Conservation (phyloP, 2,797 vertebrate species). For the Hipposideros larvatus region DNA sequence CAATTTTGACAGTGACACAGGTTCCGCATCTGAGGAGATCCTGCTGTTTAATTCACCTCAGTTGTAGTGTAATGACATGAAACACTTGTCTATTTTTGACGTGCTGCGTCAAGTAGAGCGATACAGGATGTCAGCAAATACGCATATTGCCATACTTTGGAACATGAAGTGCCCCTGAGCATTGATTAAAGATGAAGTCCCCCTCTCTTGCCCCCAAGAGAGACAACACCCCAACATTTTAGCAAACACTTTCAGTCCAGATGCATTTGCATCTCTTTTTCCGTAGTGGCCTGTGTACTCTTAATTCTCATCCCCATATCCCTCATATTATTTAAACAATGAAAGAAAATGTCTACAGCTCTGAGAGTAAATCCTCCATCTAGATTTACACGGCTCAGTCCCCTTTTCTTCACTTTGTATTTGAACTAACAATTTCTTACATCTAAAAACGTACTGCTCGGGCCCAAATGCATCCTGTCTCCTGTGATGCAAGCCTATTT, state of each 20-base stretch:
- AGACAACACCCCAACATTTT: neutral
- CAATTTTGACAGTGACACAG: neutral
- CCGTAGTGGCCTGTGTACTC: neutral
- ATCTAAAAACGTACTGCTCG: neutral
- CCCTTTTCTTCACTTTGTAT: slow-evolving; percentile 20
- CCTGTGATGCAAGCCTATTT: slow-evolving; percentile 59
- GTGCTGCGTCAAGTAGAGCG: neutral
- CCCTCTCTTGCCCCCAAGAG: neutral
- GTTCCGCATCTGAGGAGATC: neutral
- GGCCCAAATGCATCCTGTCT: slow-evolving; percentile 56
- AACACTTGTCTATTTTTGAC: neutral
- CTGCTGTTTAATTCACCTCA: neutral
- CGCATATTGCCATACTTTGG: neutral
- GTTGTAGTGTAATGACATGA: neutral
- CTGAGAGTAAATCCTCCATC: neutral
- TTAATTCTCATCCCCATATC: slow-evolving; percentile 10
- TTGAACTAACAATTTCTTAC: slow-evolving; percentile 29
- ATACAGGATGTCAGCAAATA: neutral
- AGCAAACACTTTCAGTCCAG: neutral
- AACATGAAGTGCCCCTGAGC: neutral
- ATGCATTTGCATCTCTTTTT: neutral
- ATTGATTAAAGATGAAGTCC: neutral
- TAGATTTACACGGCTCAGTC: neutral
- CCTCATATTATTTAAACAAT: slow-evolving; percentile 74
- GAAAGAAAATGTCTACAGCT: neutral